Conservation (phyloP, 2,797 vertebrate genomes). For the Gymnocypris eckloni region DNA sequence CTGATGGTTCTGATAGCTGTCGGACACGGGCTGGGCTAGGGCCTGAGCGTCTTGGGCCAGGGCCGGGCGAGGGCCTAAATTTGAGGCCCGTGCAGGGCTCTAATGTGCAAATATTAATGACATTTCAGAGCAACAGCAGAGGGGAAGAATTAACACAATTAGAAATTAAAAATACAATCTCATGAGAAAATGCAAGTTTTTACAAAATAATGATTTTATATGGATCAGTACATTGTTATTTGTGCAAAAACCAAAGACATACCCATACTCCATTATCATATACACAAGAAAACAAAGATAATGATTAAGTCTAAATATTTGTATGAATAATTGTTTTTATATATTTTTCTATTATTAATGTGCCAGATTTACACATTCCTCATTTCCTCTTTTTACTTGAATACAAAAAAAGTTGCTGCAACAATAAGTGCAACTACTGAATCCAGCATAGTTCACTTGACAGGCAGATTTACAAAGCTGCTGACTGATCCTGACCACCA, state of each 20-base stretch:
- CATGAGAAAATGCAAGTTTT: not conserved
- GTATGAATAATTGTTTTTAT: not conserved
- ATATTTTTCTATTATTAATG: not conserved
- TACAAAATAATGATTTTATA: not conserved
- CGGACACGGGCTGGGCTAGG: no score
- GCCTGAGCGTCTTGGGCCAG: no score
- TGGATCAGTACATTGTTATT: not conserved
- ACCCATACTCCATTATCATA: no score
- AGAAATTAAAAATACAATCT: not conserved
- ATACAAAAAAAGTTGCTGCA: not conserved
- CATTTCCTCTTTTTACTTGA: not conserved
- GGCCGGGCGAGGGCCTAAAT: no score
- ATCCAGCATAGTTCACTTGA: constrained; percentile 68
- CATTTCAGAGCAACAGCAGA: not conserved
- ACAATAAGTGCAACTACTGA: constrained; percentile 44
- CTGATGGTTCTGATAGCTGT: no score
- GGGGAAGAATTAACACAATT: not conserved
- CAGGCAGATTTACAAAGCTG: constrained; percentile 62
- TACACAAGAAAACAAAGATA: no score
- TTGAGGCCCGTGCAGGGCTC: no score
- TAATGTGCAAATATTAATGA: not conserved
- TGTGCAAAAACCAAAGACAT: no score
- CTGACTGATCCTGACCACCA: constrained; percentile 58
- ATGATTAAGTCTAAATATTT: not conserved
- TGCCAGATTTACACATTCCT: not conserved